Evolutionary conservation across 2,888 invertebrate genomes (phyloP).

Genomic region (Seladonia tumulorum): DNA sequence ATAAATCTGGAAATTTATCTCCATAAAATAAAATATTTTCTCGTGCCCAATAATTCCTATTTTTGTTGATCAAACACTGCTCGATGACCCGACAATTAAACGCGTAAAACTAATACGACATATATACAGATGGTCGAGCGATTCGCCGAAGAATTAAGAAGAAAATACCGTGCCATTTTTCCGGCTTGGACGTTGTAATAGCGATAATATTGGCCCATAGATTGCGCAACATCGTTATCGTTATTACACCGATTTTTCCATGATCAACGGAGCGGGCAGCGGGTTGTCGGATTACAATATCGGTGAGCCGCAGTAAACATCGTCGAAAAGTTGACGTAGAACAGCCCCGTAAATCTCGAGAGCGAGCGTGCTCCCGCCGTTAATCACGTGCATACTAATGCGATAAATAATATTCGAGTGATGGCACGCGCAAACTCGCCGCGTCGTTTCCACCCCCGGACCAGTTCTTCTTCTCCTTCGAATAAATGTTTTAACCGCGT

Average conservation of each 20-base stretch:
- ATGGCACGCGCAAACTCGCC: not conserved
- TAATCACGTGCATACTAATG: not conserved
- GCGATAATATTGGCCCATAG: not conserved
- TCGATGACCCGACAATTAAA: not conserved
- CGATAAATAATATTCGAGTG: not conserved
- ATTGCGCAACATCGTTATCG: not conserved
- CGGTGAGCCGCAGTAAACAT: not conserved
- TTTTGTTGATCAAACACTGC: not conserved
- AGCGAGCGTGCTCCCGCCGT: not conserved
- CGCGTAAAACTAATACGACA: not conserved
- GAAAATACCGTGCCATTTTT: not conserved
- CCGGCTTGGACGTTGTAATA: not conserved
- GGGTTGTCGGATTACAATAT: not conserved
- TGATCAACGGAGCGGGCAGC: not conserved
- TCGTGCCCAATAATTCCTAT: not conserved
- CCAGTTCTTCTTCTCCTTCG: not conserved
- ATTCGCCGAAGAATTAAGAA: not conserved
- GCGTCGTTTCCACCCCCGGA: not conserved
- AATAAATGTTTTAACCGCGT: not conserved
- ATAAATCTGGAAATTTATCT: too few species aligned
- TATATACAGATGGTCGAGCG: not conserved
- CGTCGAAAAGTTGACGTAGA: slow-evolving; percentile 4
- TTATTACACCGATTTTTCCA: not conserved
- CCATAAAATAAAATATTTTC: not conserved
- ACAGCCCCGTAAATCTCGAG: not conserved